Percentiles rank a stretch among this genome's conserved stretches.
Evolutionary conservation across 2,113 vertebrate genomes (phyloP).

Genomic region (Chionodraco myersi): DNA sequence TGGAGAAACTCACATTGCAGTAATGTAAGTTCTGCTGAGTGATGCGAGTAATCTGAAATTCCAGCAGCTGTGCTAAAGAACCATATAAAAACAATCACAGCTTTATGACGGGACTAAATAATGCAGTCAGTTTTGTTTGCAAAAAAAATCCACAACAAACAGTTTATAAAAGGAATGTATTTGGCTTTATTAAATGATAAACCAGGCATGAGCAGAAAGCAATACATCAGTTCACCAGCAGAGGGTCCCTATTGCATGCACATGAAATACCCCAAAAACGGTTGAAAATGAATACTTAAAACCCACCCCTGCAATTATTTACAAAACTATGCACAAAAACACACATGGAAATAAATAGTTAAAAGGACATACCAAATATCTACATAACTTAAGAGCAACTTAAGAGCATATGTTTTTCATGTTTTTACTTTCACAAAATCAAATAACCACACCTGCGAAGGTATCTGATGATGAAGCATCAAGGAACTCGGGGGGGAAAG

Average conservation of each 20-base stretch:
- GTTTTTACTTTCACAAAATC: constrained; percentile 47
- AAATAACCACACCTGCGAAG: constrained; percentile 47
- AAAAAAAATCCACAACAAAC: constrained; percentile 21
- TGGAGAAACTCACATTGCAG: background rate
- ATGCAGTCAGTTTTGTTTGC: background rate
- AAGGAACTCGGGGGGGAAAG: constrained; percentile 19
- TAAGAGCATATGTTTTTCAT: constrained; percentile 37
- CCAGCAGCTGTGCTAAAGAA: background rate
- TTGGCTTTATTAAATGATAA: constrained; percentile 74
- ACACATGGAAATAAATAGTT: constrained; percentile 94
- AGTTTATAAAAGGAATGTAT: constrained; percentile 71
- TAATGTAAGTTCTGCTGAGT: background rate
- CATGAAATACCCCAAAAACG: constrained; percentile 39
- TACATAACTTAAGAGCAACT: constrained; percentile 87
- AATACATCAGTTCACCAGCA: constrained; percentile 69
- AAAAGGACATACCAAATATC: constrained; percentile 70
- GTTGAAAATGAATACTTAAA: constrained; percentile 44
- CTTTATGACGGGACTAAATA: background rate
- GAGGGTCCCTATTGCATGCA: constrained; percentile 69
- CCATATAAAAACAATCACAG: background rate
- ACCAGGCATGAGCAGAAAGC: constrained; percentile 58
- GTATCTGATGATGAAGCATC: constrained; percentile 21
- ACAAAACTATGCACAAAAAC: constrained; percentile 86
- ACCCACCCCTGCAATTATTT: constrained; percentile 67
- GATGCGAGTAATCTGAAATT: background rate